phyloP scores from a whole-genome alignment of 2,113 vertebrate species.

The Mus spicilegus region DNA sequence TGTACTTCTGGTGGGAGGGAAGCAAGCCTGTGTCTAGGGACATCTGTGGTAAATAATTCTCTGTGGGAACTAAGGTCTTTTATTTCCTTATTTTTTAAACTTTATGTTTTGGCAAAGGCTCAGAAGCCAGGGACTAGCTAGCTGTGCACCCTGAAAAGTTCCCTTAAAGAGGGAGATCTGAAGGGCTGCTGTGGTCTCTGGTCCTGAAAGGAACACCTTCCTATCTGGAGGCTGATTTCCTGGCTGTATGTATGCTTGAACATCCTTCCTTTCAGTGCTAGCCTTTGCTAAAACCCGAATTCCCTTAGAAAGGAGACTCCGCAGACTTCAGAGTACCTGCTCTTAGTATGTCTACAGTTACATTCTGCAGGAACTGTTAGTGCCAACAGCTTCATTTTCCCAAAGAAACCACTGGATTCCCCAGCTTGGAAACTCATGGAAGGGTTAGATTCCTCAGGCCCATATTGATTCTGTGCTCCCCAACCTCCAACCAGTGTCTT shows the following conservation, averaged over 20 bases:
- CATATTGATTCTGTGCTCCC: not conserved
- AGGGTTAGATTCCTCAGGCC: not conserved
- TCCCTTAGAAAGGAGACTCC: not conserved
- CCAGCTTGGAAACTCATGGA: not conserved
- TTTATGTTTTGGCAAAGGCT: conserved; percentile 17
- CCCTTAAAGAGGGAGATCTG: not conserved
- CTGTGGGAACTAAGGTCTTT: not conserved
- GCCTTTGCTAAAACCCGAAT: conserved; percentile 31
- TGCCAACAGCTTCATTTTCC: not conserved
- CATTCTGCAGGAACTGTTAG: not conserved
- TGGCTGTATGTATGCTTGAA: not conserved
- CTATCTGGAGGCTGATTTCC: not conserved
- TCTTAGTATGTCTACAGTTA: not conserved
- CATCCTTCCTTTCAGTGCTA: not conserved
- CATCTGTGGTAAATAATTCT: not conserved
- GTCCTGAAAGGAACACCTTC: not conserved
- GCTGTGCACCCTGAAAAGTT: not conserved
- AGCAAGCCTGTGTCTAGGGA: not conserved
- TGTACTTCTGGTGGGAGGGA: not conserved
- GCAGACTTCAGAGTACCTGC: not conserved
- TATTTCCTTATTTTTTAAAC: not conserved
- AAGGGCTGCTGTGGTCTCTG: not conserved
- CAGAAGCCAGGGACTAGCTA: not conserved
- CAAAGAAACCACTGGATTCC: not conserved
- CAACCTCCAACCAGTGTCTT: not conserved